Conservation (phyloP, 2,888 invertebrate species). For the Cynaeus angustus region DNA sequence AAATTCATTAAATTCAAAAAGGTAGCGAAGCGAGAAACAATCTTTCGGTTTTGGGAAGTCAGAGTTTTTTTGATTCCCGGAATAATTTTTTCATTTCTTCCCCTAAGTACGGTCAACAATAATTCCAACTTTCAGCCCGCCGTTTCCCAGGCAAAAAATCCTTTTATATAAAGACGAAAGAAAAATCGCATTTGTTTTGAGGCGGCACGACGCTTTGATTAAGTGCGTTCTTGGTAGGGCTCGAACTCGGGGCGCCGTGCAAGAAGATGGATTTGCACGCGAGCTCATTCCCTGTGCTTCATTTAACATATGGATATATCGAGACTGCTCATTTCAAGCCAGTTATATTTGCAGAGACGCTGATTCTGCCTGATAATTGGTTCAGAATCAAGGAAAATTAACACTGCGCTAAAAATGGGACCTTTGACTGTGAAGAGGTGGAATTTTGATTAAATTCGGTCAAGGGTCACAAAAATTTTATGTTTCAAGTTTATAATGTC, state of each 20-base stretch:
- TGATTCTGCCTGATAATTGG: neutral
- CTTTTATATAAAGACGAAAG: conserved; percentile 60
- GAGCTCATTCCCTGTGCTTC: conserved; percentile 66
- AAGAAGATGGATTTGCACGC: conserved; percentile 64
- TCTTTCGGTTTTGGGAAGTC: too few species aligned
- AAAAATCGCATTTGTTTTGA: conserved; percentile 70
- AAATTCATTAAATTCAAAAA: too few species aligned
- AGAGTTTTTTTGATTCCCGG: too few species aligned
- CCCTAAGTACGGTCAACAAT: conserved; percentile 47
- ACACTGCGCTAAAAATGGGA: too few species aligned
- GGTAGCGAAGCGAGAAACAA: too few species aligned
- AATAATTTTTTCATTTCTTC: conserved; percentile 2
- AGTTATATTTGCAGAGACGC: conserved; percentile 18
- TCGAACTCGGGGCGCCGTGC: conserved; percentile 65
- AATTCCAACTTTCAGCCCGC: conserved; percentile 40
- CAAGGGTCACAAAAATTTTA: too few species aligned
- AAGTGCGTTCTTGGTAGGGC: conserved; percentile 67
- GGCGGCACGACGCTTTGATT: conserved; percentile 68
- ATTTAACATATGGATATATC: conserved; percentile 66
- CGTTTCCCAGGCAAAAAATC: conserved; percentile 43
- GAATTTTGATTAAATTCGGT: too few species aligned
- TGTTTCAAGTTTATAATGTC: too few species aligned
- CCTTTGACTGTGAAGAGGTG: too few species aligned
- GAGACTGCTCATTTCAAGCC: conserved; percentile 45
- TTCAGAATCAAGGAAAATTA: neutral